Percentiles rank a stretch among this genome's conserved stretches.
Evolutionary conservation across 2,113 vertebrate genomes (phyloP).

Genomic region (cat (Felis catus)): F.catus_Fca126_mat1.0 CM031413.1:159384001-159384500

Average conservation of each 20-base stretch:
- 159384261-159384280: background rate
- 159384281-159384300: background rate
- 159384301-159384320: background rate
- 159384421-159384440: background rate
- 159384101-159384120: background rate
- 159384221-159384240: background rate
- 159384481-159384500: background rate
- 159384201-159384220: background rate
- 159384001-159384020: background rate
- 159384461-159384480: background rate
- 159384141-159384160: rapidly evolving
- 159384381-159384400: background rate
- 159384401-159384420: background rate
- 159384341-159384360: background rate
- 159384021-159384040: background rate
- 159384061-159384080: rapidly evolving
- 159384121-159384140: background rate
- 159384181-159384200: too few relatives aligned
- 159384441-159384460: background rate
- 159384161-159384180: too few relatives aligned
- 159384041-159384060: too few relatives aligned
- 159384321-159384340: background rate
- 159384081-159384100: background rate
- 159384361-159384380: background rate
- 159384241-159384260: background rate